These are phyloP conservation scores for Syritta pipiens DNA, from an alignment of 2,888 invertebrate genomes.

Conservation along the genomic window DNA sequence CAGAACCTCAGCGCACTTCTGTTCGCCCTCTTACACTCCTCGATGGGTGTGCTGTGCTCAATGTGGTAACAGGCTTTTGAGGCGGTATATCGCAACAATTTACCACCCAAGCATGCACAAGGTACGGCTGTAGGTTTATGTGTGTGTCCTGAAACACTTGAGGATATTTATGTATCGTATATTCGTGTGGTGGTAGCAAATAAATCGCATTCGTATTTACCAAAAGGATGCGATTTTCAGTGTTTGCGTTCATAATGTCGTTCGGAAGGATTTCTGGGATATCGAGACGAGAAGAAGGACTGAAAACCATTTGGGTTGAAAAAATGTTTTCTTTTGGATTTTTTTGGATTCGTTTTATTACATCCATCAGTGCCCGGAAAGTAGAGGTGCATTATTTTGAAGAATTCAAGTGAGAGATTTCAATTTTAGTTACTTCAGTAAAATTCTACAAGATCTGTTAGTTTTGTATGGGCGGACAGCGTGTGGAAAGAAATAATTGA, in stretches of 20 bases:
- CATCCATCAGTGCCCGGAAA: too few relatives aligned
- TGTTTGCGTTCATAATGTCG: constrained; percentile 65
- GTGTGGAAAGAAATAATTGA: too few relatives aligned
- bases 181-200: constrained; percentile 51
- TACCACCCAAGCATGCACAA: constrained; percentile 29
- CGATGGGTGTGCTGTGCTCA: constrained; percentile 26
- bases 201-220: constrained; percentile 67
- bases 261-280: constrained; percentile 48
- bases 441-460: too few relatives aligned
- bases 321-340: too few relatives aligned
- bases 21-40: not conserved
- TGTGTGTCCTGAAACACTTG: constrained; percentile 43
- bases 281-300: constrained; percentile 22
- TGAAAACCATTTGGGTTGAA: too few relatives aligned
- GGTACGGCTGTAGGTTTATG: not conserved
- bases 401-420: too few relatives aligned
- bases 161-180: constrained; percentile 56
- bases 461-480: too few relatives aligned
- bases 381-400: too few relatives aligned
- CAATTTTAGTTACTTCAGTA: too few relatives aligned
- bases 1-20: constrained; percentile 36
- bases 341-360: too few relatives aligned
- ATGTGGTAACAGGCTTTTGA: constrained; percentile 16
- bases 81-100: constrained; percentile 3
- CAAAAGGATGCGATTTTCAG: constrained; percentile 64